Conservation (phyloP, 2,888 invertebrate species). For the Cenopis cana region DNA sequence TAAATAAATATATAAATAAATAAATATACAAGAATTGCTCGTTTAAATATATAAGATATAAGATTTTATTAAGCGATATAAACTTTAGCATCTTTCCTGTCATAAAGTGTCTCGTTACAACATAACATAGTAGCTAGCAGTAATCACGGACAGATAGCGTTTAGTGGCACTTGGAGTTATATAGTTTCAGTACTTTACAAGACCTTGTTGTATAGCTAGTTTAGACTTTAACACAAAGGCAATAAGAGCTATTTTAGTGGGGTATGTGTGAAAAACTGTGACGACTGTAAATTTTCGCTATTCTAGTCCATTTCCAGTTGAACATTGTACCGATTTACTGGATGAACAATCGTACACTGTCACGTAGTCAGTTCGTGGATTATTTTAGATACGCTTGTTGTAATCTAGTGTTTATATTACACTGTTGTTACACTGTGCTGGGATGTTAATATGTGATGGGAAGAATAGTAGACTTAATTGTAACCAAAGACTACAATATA, state of each 20-base stretch:
- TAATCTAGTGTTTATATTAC: not conserved
- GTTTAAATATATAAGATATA: too few relatives aligned
- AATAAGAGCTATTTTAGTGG: not conserved
- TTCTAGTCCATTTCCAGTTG: slow-evolving; percentile 9
- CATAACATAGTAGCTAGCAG: slow-evolving; percentile 15
- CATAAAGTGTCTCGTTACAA: slow-evolving; percentile 25
- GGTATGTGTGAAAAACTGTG: not conserved
- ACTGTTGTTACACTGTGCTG: too few relatives aligned
- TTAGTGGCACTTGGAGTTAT: slow-evolving; percentile 20
- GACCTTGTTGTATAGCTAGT: slow-evolving; percentile 2
- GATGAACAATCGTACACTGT: not conserved
- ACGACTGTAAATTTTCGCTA: slow-evolving; percentile 10
- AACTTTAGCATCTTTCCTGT: slow-evolving; percentile 15
- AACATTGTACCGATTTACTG: slow-evolving; percentile 11
- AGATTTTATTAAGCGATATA: slow-evolving; percentile 1
- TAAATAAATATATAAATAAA: too few relatives aligned
- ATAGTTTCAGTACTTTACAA: slow-evolving; percentile 12
- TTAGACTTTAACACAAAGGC: not conserved
- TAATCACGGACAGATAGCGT: slow-evolving; percentile 32
- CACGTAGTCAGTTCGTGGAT: not conserved
- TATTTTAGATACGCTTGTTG: not conserved
- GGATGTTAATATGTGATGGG: too few relatives aligned
- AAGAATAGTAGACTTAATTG: too few relatives aligned
- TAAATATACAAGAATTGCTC: too few relatives aligned
- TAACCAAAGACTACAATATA: too few relatives aligned